Conservation (phyloP, 1,140 invertebrate genomes). For the Zaprionus taronus region DNA sequence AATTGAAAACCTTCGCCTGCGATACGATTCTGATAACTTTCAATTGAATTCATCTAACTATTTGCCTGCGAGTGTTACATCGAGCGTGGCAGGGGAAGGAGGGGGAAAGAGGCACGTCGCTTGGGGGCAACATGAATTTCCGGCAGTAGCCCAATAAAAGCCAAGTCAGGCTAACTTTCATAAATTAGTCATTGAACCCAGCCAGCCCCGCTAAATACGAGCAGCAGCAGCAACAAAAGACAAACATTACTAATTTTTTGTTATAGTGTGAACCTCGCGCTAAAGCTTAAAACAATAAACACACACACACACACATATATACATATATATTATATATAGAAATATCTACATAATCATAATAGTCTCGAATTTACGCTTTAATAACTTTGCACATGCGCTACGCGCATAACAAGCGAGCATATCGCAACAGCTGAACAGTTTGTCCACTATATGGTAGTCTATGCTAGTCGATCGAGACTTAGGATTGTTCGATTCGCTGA, state of each 20-base stretch:
- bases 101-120: neutral
- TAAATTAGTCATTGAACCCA: constrained; percentile 79
- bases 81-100: neutral
- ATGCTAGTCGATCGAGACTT: neutral
- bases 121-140: constrained; percentile 38
- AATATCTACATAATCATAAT: constrained; percentile 58
- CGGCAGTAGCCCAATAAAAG: constrained; percentile 42
- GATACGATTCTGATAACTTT: constrained; percentile 19
- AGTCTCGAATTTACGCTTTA: constrained; percentile 72
- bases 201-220: constrained; percentile 59
- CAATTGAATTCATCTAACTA: constrained; percentile 29
- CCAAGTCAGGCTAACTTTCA: constrained; percentile 71
- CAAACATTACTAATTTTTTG: constrained; percentile 68
- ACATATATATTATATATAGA: neutral
- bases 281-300: constrained; percentile 68
- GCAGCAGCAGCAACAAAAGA: constrained; percentile 26
- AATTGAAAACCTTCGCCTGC: neutral
- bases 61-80: constrained; percentile 26
- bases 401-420: constrained; percentile 21
- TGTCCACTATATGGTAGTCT: neutral
- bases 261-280: constrained; percentile 71
- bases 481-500: too few relatives aligned
- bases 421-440: constrained; percentile 2
- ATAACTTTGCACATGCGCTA: constrained; percentile 61
- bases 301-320: neutral